Evolutionary conservation across 2,797 vertebrate genomes (phyloP).

Genomic region (Oryzias sinensis): DNA sequence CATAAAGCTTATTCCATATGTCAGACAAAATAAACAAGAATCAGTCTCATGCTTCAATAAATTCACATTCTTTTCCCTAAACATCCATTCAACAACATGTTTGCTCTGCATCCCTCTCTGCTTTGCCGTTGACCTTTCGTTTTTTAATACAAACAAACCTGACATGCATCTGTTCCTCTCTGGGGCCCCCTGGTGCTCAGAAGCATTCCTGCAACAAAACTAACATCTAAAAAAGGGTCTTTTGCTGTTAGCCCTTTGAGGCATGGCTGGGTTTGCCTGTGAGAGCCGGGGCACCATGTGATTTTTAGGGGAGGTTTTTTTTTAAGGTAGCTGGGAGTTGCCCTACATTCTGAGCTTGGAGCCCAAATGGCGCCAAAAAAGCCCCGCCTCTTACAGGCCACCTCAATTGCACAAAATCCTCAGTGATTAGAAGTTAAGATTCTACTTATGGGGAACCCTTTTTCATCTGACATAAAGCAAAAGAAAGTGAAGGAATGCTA

Average conservation of each 20-base stretch:
- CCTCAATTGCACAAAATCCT: conserved; percentile 60
- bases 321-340: conserved; percentile 63
- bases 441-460: conserved; percentile 37
- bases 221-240: conserved; percentile 53
- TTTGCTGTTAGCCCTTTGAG: conserved; percentile 79
- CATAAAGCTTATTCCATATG: too few species aligned
- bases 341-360: conserved; percentile 82
- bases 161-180: conserved; percentile 8
- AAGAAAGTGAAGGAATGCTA: conserved; percentile 18
- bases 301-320: conserved; percentile 38
- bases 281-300: conserved; percentile 74
- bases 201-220: conserved; percentile 26
- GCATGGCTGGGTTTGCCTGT: conserved; percentile 67
- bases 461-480: conserved; percentile 25
- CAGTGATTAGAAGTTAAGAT: conserved; percentile 48
- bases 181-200: conserved; percentile 43
- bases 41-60: conserved; percentile 29
- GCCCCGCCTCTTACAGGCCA: conserved; percentile 77
- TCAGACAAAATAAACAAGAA: conserved; percentile 7
- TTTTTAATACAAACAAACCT: not conserved
- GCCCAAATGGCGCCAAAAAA: conserved; percentile 78
- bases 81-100: conserved; percentile 36
- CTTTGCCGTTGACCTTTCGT: not conserved
- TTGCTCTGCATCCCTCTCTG: conserved; percentile 46
- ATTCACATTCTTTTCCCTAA: conserved; percentile 43